Evolutionary conservation across 2,113 vertebrate species (phyloP).

Genomic region (Nansenia antarctica): DNA sequence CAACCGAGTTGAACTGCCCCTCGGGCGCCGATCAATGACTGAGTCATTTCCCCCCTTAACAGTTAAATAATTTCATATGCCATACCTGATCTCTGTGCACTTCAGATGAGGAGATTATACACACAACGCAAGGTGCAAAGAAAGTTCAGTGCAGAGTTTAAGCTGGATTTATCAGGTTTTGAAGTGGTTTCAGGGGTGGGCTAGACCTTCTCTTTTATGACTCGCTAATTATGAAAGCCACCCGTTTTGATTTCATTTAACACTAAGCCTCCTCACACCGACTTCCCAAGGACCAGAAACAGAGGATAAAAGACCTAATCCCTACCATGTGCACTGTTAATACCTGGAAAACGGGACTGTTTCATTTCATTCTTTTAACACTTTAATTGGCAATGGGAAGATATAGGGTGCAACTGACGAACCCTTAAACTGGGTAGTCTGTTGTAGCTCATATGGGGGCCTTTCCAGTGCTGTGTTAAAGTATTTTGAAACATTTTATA

Average conservation of each 20-base stretch:
- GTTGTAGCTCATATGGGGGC: neutral
- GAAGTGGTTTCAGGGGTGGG: constrained; percentile 59
- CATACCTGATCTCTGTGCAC: constrained; percentile 9
- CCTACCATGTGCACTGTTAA: constrained; percentile 72
- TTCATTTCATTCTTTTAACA: constrained; percentile 32
- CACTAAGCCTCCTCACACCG: constrained; percentile 61
- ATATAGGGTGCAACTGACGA: constrained; percentile 13
- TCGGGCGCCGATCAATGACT: neutral
- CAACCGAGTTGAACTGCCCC: neutral
- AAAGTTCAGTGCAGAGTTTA: constrained; percentile 57
- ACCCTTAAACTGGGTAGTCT: neutral
- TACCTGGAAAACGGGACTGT: constrained; percentile 44
- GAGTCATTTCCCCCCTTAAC: neutral
- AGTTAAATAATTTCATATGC: constrained; percentile 8
- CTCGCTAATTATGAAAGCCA: constrained; percentile 63
- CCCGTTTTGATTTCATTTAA: constrained; percentile 64
- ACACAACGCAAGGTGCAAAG: constrained; percentile 51
- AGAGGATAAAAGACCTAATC: constrained; percentile 68
- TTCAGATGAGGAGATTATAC: constrained; percentile 31
- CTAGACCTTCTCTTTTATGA: constrained; percentile 46
- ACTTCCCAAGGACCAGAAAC: constrained; percentile 42
- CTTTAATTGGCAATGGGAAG: constrained; percentile 51
- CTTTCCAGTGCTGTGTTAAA: neutral
- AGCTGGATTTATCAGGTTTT: constrained; percentile 57
- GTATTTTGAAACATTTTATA: neutral